Evolutionary conservation across 2,113 vertebrate genomes (phyloP).

Genomic region (Myrmophylax atrothorax): DNA sequence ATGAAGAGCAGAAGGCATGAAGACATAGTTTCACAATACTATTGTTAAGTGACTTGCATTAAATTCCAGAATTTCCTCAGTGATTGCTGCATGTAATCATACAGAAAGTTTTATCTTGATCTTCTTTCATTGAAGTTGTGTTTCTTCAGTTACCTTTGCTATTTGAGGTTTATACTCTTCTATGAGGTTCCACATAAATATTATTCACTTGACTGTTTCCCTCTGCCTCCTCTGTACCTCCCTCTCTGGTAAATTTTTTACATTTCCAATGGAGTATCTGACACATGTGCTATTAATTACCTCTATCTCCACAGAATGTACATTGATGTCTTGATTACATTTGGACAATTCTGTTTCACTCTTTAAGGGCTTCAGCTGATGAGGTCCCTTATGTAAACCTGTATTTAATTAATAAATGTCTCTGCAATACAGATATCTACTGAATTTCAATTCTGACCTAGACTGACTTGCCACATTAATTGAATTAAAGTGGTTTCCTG

Average conservation of each 20-base stretch:
- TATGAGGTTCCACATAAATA: background rate
- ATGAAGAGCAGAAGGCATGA: background rate
- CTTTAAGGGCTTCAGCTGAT: background rate
- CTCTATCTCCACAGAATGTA: background rate
- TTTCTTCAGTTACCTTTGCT: background rate
- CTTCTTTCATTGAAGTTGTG: background rate
- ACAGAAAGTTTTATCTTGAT: background rate
- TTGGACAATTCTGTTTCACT: background rate
- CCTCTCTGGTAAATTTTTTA: accelerated
- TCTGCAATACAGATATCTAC: constrained; percentile 37
- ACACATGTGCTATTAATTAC: background rate
- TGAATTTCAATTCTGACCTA: constrained; percentile 54
- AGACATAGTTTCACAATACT: background rate
- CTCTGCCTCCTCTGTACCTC: accelerated
- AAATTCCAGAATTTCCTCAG: background rate
- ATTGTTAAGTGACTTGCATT: background rate
- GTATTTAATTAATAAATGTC: constrained; percentile 46
- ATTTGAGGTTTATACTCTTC: background rate
- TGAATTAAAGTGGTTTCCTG: constrained; percentile 66
- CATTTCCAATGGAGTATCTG: background rate
- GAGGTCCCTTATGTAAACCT: background rate
- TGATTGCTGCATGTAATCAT: background rate
- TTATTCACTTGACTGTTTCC: background rate
- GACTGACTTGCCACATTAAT: constrained; percentile 53
- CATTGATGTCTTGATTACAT: background rate